Percentiles rank a stretch among this genome's conserved stretches.
These are phyloP conservation scores for Agrotis ipsilon DNA, from an alignment of 2,888 invertebrate genomes.

Conservation along the genomic window DNA sequence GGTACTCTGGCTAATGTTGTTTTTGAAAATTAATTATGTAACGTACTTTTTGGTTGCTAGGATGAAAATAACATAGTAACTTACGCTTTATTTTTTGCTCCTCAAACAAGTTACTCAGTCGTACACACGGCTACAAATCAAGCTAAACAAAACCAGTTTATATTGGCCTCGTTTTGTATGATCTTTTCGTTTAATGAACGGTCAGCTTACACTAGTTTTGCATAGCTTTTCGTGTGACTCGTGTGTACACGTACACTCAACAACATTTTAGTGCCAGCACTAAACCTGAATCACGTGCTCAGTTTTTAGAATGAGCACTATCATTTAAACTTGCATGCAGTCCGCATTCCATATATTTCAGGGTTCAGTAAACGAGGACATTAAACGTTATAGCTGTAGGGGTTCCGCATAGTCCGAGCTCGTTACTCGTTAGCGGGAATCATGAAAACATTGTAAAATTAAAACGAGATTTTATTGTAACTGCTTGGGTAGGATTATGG, in stretches of 20 bases:
- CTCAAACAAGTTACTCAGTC: slow-evolving; percentile 16
- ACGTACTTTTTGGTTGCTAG: neutral
- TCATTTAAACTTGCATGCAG: slow-evolving; percentile 38
- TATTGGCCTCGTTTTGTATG: too few species aligned
- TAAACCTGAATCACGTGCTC: slow-evolving; percentile 48
- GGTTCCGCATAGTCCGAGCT: slow-evolving; percentile 28
- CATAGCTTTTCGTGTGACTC: too few species aligned
- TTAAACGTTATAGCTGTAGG: slow-evolving; percentile 46
- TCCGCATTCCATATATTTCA: slow-evolving; percentile 34
- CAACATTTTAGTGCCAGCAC: slow-evolving; percentile 30
- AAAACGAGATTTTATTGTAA: slow-evolving; percentile 43
- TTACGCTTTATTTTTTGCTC: slow-evolving; percentile 6
- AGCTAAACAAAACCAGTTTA: too few species aligned
- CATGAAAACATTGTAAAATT: slow-evolving; percentile 41
- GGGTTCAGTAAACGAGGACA: slow-evolving; percentile 33
- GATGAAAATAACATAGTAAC: slow-evolving; percentile 2
- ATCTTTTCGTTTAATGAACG: too few species aligned
- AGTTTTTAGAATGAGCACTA: slow-evolving; percentile 47
- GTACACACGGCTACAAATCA: neutral
- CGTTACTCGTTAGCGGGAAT: slow-evolving; percentile 29
- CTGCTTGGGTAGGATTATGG: neutral
- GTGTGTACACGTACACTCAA: too few species aligned
- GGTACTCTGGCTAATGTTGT: too few species aligned
- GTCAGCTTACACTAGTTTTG: too few species aligned
- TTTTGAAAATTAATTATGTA: too few species aligned